Evolutionary conservation across 2,888 invertebrate genomes (phyloP).

Genomic region (Anarsia innoxiella): DNA sequence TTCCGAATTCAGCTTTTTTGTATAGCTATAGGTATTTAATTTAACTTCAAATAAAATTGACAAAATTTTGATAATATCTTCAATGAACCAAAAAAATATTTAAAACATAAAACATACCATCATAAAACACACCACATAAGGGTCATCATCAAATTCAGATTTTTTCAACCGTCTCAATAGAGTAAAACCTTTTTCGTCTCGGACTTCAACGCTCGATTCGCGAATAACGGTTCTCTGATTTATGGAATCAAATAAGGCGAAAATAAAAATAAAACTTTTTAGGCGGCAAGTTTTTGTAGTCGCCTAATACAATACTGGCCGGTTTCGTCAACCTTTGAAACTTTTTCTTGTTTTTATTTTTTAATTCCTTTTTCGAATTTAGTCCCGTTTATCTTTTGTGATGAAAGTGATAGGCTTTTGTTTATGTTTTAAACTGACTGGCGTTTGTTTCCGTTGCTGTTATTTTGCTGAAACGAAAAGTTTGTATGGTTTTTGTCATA

Average conservation of each 20-base stretch:
- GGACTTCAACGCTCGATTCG: slow-evolving; percentile 25
- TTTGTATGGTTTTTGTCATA: too few species aligned
- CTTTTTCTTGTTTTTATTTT: slow-evolving; percentile 2
- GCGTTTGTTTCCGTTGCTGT: too few species aligned
- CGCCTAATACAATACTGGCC: slow-evolving; percentile 8
- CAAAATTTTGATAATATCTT: too few species aligned
- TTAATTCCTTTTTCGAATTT: slow-evolving; percentile 1
- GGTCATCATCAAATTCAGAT: background rate
- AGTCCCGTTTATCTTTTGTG: background rate
- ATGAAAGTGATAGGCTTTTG: slow-evolving; percentile 4
- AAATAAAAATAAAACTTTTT: slow-evolving; percentile 26
- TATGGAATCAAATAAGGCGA: slow-evolving; percentile 35
- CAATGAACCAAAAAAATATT: background rate
- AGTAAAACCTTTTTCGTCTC: slow-evolving; percentile 44
- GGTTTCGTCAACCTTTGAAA: slow-evolving; percentile 6
- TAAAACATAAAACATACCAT: background rate
- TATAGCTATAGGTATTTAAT: too few species aligned
- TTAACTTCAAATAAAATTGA: too few species aligned
- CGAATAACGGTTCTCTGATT: slow-evolving; percentile 48
- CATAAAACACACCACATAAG: background rate
- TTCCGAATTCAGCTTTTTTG: too few species aligned
- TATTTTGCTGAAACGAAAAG: too few species aligned
- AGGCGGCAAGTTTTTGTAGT: slow-evolving; percentile 6
- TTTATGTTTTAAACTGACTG: too few species aligned
- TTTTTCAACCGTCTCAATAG: slow-evolving; percentile 25